phyloP scores from a whole-genome alignment of 1,140 invertebrate genomes.

The Bombus affinis region DNA sequence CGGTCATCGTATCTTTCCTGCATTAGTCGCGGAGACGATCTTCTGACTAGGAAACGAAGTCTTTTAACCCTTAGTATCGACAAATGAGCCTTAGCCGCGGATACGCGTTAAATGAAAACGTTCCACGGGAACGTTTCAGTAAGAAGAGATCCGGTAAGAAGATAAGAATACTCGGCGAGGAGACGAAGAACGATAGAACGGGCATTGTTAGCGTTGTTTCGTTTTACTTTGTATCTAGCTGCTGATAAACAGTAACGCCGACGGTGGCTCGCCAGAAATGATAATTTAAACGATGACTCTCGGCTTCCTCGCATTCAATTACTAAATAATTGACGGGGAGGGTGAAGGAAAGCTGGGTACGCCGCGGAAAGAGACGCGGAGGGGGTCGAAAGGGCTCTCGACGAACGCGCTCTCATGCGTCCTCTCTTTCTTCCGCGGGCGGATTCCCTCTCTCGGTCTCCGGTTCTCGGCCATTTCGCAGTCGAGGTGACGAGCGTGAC shows the following conservation, averaged over 20 bases:
- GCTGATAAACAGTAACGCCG: conserved; percentile 75
- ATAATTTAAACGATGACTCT: conserved; percentile 82
- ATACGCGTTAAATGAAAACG: not conserved
- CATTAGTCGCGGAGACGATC: not conserved
- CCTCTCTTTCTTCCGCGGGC: conserved; percentile 34
- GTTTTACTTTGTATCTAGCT: conserved; percentile 48
- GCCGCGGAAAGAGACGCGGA: not conserved
- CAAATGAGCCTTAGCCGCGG: not conserved
- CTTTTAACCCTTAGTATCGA: not conserved
- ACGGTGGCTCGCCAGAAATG: conserved; percentile 69
- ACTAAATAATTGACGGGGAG: conserved; percentile 80
- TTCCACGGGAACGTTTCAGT: not conserved
- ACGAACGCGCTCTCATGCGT: conserved; percentile 13
- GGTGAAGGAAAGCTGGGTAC: conserved; percentile 29
- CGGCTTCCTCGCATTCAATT: conserved; percentile 80
- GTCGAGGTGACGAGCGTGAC: conserved; percentile 80
- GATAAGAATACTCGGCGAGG: no score
- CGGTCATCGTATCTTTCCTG: not conserved
- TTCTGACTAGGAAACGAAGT: conserved; percentile 31
- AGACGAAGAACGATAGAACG: no score
- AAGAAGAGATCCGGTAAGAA: no score
- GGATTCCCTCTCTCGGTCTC: conserved; percentile 38
- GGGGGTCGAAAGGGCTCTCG: conserved; percentile 41
- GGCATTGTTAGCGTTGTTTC: conserved; percentile 19
- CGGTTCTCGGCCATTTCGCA: conserved; percentile 73